Base-by-base conservation (phyloP, 2,888 invertebrate genomes). In the Chloroclysta siterata region DNA sequence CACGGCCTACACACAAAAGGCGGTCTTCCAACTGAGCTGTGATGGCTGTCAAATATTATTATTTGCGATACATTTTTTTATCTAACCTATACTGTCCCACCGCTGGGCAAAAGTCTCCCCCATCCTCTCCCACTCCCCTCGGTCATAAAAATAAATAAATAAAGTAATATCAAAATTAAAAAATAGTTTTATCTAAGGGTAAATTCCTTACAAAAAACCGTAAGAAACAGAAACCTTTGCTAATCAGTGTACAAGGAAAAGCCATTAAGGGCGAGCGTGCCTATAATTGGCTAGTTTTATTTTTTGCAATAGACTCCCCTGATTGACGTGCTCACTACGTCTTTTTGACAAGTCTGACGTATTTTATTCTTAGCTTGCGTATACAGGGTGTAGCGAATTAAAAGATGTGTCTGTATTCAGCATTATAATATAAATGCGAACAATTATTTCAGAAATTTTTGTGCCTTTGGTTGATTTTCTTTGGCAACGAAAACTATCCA, bases 291-390 rank as follows among this genome's bases (percentile, higher is more conserved):
- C 85, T 73, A 73, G 75, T 75, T 82, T 82, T 81, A 77, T 88
- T 90, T 90, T 88, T 85, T 87, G 83, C 78, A 55, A 81, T 81
- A 79, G 82, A 79, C 80, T 76, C 72, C 71, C n/a, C 11, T 92
- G 93, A 93, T 87, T 91, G 92, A 93, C 90, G 88, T 72, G 77
- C 76, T 82, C 90, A 87, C 87, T 92, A 87, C 89, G 82, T 90
- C 91, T 88, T 88, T 90, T 88, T 90, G 93, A 91, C 91, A 83
- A 76, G 82, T 64, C 81, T 82, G 87, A 84, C 82, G 85, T 81
- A 79, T 87, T 87, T 85, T 85, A 83, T 88, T 83, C 74, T 75
- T 73, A 75, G 73, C 70, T 60, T 68, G 53, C 63, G 22, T 68
- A 66, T 81, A 91, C 77, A 88, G 88, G 74, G 0, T 85, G 44